Conservation (phyloP, 92 coral and sea anemone species). For the Paramuricea clavata region DNA sequence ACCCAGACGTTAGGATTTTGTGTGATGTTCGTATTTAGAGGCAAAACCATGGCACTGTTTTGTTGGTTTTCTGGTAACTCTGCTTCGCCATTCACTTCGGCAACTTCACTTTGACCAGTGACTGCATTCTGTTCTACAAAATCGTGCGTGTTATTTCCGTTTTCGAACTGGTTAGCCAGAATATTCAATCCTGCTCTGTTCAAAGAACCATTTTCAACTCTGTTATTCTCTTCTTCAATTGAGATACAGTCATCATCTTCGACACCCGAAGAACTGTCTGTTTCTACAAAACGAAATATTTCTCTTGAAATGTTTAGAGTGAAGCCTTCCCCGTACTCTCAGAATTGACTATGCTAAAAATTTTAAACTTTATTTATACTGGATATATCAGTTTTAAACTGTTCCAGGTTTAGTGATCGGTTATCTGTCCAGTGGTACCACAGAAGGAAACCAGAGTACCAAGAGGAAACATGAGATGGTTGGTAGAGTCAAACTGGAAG, state of each 20-base stretch:
- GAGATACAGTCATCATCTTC: conserved; percentile 61
- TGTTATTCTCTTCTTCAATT: background rate
- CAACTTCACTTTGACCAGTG: too few species aligned
- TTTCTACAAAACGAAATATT: conserved; percentile 54
- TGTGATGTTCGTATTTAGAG: too few species aligned
- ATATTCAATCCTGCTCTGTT: background rate
- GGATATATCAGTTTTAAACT: too few species aligned
- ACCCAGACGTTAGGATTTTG: too few species aligned
- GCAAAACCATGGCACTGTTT: background rate
- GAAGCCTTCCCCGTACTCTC: background rate
- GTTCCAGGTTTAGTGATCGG: too few species aligned
- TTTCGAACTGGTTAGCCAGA: background rate
- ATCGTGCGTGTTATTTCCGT: background rate
- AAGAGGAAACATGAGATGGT: too few species aligned
- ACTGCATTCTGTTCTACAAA: background rate
- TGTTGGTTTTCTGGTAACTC: background rate
- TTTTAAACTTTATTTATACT: background rate
- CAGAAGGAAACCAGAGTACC: too few species aligned
- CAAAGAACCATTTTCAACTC: background rate
- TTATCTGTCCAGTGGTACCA: too few species aligned
- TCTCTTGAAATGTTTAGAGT: background rate
- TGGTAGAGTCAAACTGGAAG: too few species aligned
- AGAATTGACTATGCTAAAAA: background rate
- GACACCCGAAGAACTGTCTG: conserved; percentile 86
- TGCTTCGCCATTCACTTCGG: too few species aligned